A percentile compares a stretch with the other conserved stretches of the same genome.
These are phyloP conservation scores for Ciconia stormi DNA, from an alignment of 2,113 vertebrate genomes.

Conservation along the genomic window DNA sequence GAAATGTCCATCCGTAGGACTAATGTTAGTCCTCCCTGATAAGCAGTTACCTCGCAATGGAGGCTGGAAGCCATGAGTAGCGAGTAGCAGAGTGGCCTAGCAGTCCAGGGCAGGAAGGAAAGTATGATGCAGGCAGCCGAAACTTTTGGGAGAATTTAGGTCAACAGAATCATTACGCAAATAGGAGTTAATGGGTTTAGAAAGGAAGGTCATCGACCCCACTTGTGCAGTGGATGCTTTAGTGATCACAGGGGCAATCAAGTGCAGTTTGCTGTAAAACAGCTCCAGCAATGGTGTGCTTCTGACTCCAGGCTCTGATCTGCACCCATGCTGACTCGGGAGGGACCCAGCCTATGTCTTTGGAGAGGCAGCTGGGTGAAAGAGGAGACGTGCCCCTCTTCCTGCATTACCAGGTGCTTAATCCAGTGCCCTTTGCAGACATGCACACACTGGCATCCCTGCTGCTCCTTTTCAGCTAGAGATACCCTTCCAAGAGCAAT, in stretches of 20 bases:
- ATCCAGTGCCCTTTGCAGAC: neutral
- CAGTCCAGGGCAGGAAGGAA: neutral
- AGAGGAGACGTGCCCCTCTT: neutral
- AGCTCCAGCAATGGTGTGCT: neutral
- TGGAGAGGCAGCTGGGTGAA: neutral
- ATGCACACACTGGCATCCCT: neutral
- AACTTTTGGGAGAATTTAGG: slow-evolving; percentile 61
- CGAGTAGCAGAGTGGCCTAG: neutral
- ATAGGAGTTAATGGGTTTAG: neutral
- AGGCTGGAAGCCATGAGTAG: neutral
- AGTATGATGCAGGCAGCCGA: neutral
- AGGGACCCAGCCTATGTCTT: neutral
- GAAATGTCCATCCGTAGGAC: accelerated
- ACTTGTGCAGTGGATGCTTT: neutral
- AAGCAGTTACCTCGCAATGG: neutral
- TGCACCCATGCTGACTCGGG: neutral
- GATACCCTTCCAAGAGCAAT: neutral
- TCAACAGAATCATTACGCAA: slow-evolving; percentile 32
- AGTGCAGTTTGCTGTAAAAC: neutral
- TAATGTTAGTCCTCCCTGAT: neutral
- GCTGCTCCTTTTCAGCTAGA: neutral
- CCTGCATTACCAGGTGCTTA: neutral
- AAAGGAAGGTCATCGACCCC: neutral
- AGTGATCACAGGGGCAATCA: neutral
- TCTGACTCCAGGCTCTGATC: neutral